Evolutionary conservation across 2,113 vertebrate genomes (phyloP).

Genomic region (Albula glossodonta): DNA sequence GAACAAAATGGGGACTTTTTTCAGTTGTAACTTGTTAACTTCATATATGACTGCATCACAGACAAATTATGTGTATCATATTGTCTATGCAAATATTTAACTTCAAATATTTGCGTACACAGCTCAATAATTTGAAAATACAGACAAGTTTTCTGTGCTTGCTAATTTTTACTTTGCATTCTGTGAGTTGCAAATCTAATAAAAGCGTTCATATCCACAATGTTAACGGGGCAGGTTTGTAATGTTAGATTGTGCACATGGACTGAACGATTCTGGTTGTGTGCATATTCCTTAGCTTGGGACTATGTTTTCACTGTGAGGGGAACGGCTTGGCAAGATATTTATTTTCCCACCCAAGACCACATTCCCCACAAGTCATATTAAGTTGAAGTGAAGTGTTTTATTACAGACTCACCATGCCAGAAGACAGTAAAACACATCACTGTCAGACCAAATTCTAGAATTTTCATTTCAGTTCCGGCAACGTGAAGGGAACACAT

Average conservation of each 20-base stretch:
- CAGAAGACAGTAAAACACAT: background rate
- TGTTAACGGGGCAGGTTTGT: background rate
- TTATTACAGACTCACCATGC: background rate
- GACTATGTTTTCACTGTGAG: background rate
- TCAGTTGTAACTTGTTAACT: too few relatives aligned
- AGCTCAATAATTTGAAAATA: too few relatives aligned
- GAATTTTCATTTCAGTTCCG: background rate
- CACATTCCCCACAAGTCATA: background rate
- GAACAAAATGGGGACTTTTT: too few relatives aligned
- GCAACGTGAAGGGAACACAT: too few relatives aligned
- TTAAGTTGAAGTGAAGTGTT: background rate
- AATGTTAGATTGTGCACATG: background rate
- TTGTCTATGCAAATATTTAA: too few relatives aligned
- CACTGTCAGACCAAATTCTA: background rate
- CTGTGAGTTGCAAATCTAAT: too few relatives aligned
- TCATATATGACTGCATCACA: too few relatives aligned
- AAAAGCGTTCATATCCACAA: background rate
- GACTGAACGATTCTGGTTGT: background rate
- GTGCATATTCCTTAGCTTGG: background rate
- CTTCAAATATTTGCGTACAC: too few relatives aligned
- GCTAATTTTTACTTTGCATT: too few relatives aligned
- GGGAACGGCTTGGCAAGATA: background rate
- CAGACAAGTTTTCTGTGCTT: too few relatives aligned
- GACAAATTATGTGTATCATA: too few relatives aligned
- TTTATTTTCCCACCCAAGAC: background rate